phyloP scores from a whole-genome alignment of 2,888 invertebrate species.

The Cynaeus angustus region DNA sequence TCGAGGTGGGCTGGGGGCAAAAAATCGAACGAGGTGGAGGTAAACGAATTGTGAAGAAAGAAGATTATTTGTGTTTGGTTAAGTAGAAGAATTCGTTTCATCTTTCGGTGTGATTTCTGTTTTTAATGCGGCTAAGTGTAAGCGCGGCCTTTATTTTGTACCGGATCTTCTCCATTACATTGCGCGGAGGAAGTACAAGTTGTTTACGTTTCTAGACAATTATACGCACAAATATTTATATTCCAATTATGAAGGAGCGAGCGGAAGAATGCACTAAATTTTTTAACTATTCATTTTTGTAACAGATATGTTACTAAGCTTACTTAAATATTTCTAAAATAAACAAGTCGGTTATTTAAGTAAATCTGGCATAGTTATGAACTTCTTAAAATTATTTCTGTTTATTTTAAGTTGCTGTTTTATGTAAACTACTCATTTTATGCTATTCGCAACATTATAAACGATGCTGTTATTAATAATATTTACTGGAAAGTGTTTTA shows the following conservation, averaged over 20 bases:
- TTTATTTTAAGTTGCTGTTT: conserved; percentile 61
- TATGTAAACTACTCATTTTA: conserved; percentile 57
- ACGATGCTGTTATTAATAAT: conserved; percentile 52
- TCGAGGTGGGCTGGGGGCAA: not conserved
- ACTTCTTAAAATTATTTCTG: conserved; percentile 59
- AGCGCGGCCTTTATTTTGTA: conserved; percentile 34
- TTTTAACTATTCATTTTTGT: conserved; percentile 49
- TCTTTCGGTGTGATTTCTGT: not conserved
- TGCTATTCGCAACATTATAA: conserved; percentile 54
- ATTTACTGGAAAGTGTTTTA: conserved; percentile 45
- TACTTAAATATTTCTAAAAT: conserved; percentile 53
- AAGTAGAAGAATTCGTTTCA: too few species aligned
- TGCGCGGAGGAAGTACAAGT: conserved; percentile 50
- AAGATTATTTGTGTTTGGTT: too few species aligned
- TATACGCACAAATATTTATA: conserved; percentile 60
- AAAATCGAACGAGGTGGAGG: conserved; percentile 2
- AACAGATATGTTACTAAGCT: conserved; percentile 48
- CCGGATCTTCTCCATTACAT: conserved; percentile 45
- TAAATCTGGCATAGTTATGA: conserved; percentile 55
- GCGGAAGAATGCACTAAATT: conserved; percentile 61
- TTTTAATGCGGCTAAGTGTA: conserved; percentile 1
- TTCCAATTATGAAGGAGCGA: conserved; percentile 56
- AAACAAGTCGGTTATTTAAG: conserved; percentile 53
- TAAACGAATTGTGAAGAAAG: too few species aligned
- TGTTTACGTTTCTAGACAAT: conserved; percentile 56